A percentile compares a stretch with the other conserved stretches of the same genome.
phyloP scores from a whole-genome alignment of 1,140 invertebrate genomes.

The Heliconius nattereri region DNA sequence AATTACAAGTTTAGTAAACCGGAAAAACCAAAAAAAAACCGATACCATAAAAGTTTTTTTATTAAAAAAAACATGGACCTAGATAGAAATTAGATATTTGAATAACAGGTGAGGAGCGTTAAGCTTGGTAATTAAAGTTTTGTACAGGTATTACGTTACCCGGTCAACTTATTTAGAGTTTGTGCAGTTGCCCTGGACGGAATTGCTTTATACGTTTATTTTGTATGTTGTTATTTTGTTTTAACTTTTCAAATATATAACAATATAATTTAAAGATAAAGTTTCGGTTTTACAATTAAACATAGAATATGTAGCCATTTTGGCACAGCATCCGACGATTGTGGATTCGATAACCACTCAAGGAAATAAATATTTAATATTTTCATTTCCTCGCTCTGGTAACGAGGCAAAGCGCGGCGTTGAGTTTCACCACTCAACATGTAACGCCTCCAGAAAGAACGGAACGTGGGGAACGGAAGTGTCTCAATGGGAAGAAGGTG shows the following conservation, averaged over 20 bases:
- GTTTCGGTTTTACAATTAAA: too few species aligned
- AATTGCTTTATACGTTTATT: background rate
- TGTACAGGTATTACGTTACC: constrained; percentile 6
- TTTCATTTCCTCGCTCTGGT: too few species aligned
- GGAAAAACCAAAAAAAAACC: background rate
- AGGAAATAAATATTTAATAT: too few species aligned
- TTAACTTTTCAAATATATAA: background rate
- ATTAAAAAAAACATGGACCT: background rate
- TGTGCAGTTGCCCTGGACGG: background rate
- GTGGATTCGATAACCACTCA: too few species aligned
- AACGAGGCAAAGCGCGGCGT: too few species aligned
- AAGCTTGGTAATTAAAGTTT: constrained; percentile 10
- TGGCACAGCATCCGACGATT: too few species aligned
- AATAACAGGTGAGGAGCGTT: background rate
- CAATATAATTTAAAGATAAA: too few species aligned
- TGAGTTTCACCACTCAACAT: too few species aligned
- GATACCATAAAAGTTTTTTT: background rate
- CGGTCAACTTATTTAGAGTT: background rate
- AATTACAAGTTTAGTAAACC: background rate
- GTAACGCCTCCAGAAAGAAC: too few species aligned
- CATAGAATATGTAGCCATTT: too few species aligned
- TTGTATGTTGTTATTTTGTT: background rate
- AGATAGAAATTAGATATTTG: constrained; percentile 5
- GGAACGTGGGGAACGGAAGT: too few species aligned
- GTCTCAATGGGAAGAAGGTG: too few species aligned